phyloP scores from a whole-genome alignment of 2,888 invertebrate species.

The Macrosiphum euphorbiae region DNA sequence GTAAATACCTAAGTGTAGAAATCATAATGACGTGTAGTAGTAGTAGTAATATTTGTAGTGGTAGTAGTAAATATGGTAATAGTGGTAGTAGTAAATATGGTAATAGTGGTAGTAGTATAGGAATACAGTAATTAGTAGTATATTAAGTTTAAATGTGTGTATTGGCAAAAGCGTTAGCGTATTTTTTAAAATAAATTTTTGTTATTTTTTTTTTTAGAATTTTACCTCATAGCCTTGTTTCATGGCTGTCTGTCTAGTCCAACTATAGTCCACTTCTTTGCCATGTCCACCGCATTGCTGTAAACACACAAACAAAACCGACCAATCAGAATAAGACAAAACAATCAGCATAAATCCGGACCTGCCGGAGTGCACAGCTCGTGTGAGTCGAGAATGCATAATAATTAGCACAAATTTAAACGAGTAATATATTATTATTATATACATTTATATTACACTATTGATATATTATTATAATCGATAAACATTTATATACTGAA shows the following conservation, averaged over 20 bases:
- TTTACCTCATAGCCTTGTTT: slow-evolving; percentile 77
- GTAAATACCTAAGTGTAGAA: not conserved
- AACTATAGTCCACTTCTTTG: slow-evolving; percentile 76
- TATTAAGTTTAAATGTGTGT: not conserved
- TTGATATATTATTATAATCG: not conserved
- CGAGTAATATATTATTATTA: not conserved
- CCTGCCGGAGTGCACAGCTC: not conserved
- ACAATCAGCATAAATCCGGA: not conserved
- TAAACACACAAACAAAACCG: slow-evolving; percentile 70
- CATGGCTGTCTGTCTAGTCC: slow-evolving; percentile 76
- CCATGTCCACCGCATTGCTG: slow-evolving; percentile 76
- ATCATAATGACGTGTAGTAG: slow-evolving; percentile 23
- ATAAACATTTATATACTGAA: not conserved
- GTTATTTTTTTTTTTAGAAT: not conserved
- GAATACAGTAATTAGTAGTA: not conserved
- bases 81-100: not conserved
- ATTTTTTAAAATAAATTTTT: slow-evolving; percentile 68
- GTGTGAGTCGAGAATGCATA: not conserved
- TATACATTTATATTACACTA: not conserved
- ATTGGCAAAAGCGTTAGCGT: not conserved
- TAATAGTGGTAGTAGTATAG: not conserved
- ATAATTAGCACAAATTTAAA: not conserved
- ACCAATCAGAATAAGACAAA: slow-evolving; percentile 6
- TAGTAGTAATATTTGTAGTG: not conserved
- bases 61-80: not conserved